Base-by-base conservation (phyloP, 2,113 vertebrate genomes). In the Elaphurus davidianus region DNA sequence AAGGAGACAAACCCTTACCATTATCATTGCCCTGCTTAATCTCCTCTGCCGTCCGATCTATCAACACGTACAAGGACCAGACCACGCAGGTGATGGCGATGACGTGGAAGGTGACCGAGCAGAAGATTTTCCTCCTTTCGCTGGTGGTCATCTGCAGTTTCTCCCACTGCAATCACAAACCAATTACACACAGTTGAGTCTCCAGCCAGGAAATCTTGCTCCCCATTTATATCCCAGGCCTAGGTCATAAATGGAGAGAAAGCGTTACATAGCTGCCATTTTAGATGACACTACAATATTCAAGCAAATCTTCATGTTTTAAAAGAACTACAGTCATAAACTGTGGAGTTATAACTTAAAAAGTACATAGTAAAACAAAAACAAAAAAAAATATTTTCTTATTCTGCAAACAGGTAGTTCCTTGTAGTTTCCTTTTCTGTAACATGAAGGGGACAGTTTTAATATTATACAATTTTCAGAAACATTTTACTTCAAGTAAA, bases 41-140 rank as follows among this genome's bases (percentile, higher is more conserved):
- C 98, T 99, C 99, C 88, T 99, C 99, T 0, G 99, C 98, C 0
- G 99, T 99, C 98, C 99, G 99, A 47, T 99, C 99, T 96, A 99
- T 99, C 96, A 99, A 97, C 23, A 99, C 99, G 76, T 99, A 99
- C 98, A 99, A 91, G 21, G 99, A 99, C 99, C 99, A 99, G 96
- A 99, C 98, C 97, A 99, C 99, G 50, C 99, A 99, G 59, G 99
- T 99, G 98, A 99, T 99, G 1, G 99, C 99, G 84, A 99, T 99
- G 93, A 99, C 97, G 19, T 99, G 99, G 98, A 99, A 99, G 1
- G 99, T 98, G 97, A 99, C 99, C 0, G 99, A 99, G 96, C 99
- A 99, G 98, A 99, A 99, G 97, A 99, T 99, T 99, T 99, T 99
- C 87, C 99, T 99, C 92, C 99, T 99, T 97, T 99, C 99, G 3